These are phyloP conservation scores for Myripristis jacobus DNA, from an alignment of 2,797 vertebrate species.

Conservation along the genomic window DNA sequence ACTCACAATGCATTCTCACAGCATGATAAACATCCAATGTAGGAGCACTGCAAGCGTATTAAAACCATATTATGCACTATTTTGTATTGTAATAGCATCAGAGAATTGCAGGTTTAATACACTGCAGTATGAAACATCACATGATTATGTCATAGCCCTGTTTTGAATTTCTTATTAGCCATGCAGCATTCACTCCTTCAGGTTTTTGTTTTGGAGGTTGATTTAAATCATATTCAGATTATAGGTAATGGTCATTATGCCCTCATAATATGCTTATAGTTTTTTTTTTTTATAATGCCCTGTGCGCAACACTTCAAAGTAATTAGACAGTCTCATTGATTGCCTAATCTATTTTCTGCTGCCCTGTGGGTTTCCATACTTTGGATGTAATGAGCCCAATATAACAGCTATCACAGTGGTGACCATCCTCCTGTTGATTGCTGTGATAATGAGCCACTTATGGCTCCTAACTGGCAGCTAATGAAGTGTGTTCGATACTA, in stretches of 20 bases:
- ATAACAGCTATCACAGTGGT: background rate
- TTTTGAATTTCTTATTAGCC: no score
- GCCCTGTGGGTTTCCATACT: slow-evolving; percentile 8
- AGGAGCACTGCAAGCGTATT: no score
- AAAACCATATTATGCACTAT: no score
- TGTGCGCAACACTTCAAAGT: background rate
- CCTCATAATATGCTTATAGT: background rate
- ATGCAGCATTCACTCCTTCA: background rate
- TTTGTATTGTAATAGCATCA: no score
- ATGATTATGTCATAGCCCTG: no score
- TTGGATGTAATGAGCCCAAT: slow-evolving; percentile 30
- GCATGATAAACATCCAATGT: no score
- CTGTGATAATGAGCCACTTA: slow-evolving; percentile 32
- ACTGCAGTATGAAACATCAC: no score
- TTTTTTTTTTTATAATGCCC: background rate
- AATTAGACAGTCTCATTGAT: slow-evolving; percentile 22
- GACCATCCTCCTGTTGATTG: slow-evolving; percentile 12
- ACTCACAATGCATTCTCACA: no score
- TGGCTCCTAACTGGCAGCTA: slow-evolving; percentile 30
- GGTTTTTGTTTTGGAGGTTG: background rate
- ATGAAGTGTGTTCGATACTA: slow-evolving; percentile 1
- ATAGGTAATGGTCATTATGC: background rate
- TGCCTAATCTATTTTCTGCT: slow-evolving; percentile 22
- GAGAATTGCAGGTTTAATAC: no score
- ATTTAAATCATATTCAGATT: slow-evolving; percentile 1